Base-by-base conservation (phyloP, 2,888 invertebrate species). In the Drosophila helvetica region DNA sequence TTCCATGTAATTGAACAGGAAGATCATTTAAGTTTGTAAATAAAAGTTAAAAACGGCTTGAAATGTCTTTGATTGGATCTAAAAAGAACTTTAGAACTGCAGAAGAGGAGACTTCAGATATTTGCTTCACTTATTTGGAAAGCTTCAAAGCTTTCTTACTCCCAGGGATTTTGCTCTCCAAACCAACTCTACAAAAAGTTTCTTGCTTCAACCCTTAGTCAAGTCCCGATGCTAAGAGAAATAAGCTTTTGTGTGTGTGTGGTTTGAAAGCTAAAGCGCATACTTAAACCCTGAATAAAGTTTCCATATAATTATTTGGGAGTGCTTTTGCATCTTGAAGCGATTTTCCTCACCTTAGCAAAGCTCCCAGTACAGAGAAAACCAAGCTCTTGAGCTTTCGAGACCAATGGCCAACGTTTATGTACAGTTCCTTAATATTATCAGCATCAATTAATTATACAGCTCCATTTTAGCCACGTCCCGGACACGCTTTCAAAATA, bases 21-120 rank as follows among this genome's bases (percentile, higher is more conserved):
- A 79, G 67, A 73, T 68, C 54, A 74, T 80, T 79, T 82, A 79
- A 80, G 88, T 86, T 86, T 86, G 88, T 86, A 86, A 86, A 86
- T 86, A 86, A 86, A 88, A 79, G 78, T 83, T 77, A 74, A 63
- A 80, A 84, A 65, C 55, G 72, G 51, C 52, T 19, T 45, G 0
- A 38, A 33, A 53, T 43, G 7, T 47, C 10, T 65, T 50, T 46
- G 15, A 9, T 5, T 30, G n/a, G 69, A 38, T 15, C 25, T 30
- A 7, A 61, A 47, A 18, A 38, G 0, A 6, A 15, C 38, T 38
- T 38, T 1, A 38, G 38, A 38, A 15, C 38, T 6, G 8, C 27
- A 27, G 8, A 27, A 25, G 25, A 25, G 45, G 0, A 57, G 50
- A 38, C 50, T 10, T 17, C 4, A 3, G 45, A 8, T 10, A 8